Percentiles rank a stretch among this genome's conserved stretches.
Evolutionary conservation across 1,140 invertebrate genomes (phyloP).

Genomic region (Drosophila pachea): DNA sequence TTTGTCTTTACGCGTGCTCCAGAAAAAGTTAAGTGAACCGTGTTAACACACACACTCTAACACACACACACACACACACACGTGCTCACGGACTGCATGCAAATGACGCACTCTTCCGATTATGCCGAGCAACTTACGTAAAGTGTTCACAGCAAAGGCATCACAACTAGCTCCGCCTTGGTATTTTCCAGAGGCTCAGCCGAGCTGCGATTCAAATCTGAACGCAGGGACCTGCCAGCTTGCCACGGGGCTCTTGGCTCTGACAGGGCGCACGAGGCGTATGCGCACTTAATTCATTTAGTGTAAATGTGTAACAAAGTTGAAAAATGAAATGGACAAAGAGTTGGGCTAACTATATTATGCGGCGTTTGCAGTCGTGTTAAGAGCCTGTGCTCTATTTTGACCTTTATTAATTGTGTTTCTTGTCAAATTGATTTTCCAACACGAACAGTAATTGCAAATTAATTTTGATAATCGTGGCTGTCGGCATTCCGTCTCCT

Average conservation of each 20-base stretch:
- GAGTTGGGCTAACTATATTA: slow-evolving; percentile 24
- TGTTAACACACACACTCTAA: slow-evolving; percentile 2
- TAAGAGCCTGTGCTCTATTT: slow-evolving; percentile 26
- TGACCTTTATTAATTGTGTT: slow-evolving; percentile 38
- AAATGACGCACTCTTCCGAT: slow-evolving; percentile 55
- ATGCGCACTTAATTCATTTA: slow-evolving; percentile 19
- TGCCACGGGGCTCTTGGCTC: neutral
- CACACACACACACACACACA: slow-evolving; percentile 2
- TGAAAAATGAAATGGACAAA: neutral
- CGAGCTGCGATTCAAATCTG: slow-evolving; percentile 3
- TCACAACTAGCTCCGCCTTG: slow-evolving; percentile 1
- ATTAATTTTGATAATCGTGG: slow-evolving; percentile 51
- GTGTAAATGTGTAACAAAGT: slow-evolving; percentile 4
- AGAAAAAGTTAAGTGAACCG: slow-evolving; percentile 54
- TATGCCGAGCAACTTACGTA: slow-evolving; percentile 28
- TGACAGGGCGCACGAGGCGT: slow-evolving; percentile 9
- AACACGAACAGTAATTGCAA: slow-evolving; percentile 45
- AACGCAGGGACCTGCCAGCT: slow-evolving; percentile 4
- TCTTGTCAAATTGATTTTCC: slow-evolving; percentile 36
- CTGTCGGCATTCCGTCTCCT: slow-evolving; percentile 4
- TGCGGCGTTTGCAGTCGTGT: slow-evolving; percentile 1
- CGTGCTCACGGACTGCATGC: slow-evolving; percentile 33
- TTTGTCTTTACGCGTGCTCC: slow-evolving; percentile 56
- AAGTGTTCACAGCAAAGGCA: slow-evolving; percentile 6
- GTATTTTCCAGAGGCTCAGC: neutral